A percentile compares a stretch with the other conserved stretches of the same genome.
Conservation (phyloP, 1,140 invertebrate species). For the Cydia pomonella region DNA sequence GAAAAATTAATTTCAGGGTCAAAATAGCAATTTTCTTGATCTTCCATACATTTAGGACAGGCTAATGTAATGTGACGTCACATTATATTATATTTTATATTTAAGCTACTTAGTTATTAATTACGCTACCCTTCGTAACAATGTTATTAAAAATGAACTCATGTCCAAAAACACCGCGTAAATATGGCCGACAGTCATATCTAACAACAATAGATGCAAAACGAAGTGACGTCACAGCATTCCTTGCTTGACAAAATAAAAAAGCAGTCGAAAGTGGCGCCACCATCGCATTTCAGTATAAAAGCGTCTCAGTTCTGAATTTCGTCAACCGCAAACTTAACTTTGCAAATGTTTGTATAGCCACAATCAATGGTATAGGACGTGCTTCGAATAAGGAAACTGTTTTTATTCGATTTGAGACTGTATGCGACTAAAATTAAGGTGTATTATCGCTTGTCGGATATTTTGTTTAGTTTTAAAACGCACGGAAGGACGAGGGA, state of each 20-base stretch:
- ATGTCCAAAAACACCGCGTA: background rate
- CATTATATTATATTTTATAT: too few species aligned
- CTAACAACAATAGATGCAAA: constrained; percentile 26
- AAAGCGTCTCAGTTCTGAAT: background rate
- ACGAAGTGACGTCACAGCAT: constrained; percentile 27
- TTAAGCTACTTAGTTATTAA: too few species aligned
- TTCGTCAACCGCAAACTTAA: constrained; percentile 11
- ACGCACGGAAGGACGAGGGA: constrained; percentile 18
- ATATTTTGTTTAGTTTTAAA: constrained; percentile 10
- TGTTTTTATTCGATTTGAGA: background rate
- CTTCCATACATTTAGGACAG: too few species aligned
- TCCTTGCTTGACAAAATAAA: background rate
- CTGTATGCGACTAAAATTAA: background rate
- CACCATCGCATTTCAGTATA: background rate
- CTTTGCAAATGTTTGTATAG: constrained; percentile 30
- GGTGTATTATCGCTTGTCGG: background rate
- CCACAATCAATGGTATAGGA: constrained; percentile 26
- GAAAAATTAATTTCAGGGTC: too few species aligned
- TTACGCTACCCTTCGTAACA: background rate
- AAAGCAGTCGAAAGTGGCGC: background rate
- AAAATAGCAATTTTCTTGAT: too few species aligned
- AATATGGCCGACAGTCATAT: background rate
- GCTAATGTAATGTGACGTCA: too few species aligned
- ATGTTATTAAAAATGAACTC: background rate
- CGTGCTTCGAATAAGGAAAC: constrained; percentile 13